Base-by-base conservation (phyloP, 2,888 invertebrate species). In the Drosophila ezoana region DNA sequence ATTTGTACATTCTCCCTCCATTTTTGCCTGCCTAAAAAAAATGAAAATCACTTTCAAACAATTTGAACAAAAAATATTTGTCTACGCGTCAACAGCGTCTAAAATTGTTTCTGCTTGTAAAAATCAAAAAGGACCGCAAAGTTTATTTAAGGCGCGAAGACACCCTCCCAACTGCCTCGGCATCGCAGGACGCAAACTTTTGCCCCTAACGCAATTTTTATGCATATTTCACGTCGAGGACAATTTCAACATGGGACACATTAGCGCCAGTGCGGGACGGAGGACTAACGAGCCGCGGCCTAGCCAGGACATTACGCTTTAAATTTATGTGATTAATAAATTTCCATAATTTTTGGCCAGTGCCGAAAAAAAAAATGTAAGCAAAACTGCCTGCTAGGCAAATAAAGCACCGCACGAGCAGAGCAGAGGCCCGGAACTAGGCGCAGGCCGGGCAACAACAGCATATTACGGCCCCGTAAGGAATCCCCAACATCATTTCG, bases 241-340 rank as follows among this genome's bases (percentile, higher is more conserved):
- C 81, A 81, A 74, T 75, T 77, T 64, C 77, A 82, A 73, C 86
- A 71, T 75, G 85, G 85, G 85, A 85, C 73, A 86, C 86, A 85
- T 85, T 89, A 85, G 78, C 86, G 86, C 63, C 65, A 64, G 58
- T 38, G 54, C 45, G 73, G 66, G 66, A 71, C 38, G 44, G 9
- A 20, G 68, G 69, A 72, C 81, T 79, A 77, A 79, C 67, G 78
- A 78, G 70, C 67, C 69, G 70, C 67, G 62, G 67, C 66, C 56
- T 64, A 54, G 77, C 68, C 62, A 67, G 70, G 48, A 83, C 89
- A 88, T 87, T 87, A 88, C 76, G 90, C 76, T 81, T 79, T 77
- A 89, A 89, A 89, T 87, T 87, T 87, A 87, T 87, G 90, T 81
- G 90, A 89, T 89, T 87, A 89, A 87, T 87, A 87, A 87, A 89